Percentiles rank a stretch among this genome's conserved stretches.
Conservation (phyloP, 2,797 vertebrate species). For the Betta splendens region DNA sequence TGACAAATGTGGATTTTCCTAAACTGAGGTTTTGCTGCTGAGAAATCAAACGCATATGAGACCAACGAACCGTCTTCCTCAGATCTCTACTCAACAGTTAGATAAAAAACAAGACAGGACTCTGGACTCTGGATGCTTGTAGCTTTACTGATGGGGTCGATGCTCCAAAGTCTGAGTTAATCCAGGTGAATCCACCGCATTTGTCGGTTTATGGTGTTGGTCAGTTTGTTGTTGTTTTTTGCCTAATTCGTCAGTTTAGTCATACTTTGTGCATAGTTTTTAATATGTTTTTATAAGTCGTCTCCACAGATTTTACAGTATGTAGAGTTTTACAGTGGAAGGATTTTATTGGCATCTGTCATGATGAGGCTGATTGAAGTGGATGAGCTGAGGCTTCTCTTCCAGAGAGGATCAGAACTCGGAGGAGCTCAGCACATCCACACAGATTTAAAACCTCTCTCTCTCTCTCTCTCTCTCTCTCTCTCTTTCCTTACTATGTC, state of each 20-base stretch:
- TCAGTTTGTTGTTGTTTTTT: no score
- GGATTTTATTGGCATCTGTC: neutral
- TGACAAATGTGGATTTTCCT: neutral
- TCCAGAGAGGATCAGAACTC: conserved; percentile 56
- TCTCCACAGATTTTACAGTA: no score
- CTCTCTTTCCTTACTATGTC: conserved; percentile 32
- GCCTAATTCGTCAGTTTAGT: no score
- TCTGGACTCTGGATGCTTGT: no score
- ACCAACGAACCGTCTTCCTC: conserved; percentile 17
- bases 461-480: conserved; percentile 35
- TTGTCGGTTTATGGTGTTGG: no score
- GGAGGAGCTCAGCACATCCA: conserved; percentile 54
- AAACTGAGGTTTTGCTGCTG: neutral
- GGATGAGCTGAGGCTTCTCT: conserved; percentile 45
- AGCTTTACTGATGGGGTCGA: no score
- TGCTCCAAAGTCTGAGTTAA: no score
- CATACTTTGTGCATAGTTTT: no score
- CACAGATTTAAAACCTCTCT: conserved; percentile 53
- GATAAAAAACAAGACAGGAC: no score
- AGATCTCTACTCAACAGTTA: neutral
- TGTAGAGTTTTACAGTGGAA: no score
- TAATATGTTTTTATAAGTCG: no score
- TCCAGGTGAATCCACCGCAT: no score
- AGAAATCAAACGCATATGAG: conserved; percentile 12
- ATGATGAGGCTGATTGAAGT: conserved; percentile 41